phyloP scores from a whole-genome alignment of 2,888 invertebrate species.

The Acheta domesticus region DNA sequence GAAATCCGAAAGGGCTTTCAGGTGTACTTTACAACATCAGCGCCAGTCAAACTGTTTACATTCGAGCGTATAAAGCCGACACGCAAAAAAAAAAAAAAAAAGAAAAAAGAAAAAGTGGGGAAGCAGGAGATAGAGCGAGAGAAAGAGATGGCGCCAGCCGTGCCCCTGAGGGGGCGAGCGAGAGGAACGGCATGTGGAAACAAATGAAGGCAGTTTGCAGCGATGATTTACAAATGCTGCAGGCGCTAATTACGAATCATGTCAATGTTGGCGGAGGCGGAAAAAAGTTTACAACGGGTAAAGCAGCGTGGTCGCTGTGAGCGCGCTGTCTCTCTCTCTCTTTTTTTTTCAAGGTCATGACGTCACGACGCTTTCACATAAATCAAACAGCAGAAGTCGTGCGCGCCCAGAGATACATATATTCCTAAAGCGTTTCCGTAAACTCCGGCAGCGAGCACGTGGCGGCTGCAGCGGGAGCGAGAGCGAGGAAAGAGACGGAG shows the following conservation, averaged over 20 bases:
- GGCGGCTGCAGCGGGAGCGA: not conserved
- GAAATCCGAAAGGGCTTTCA: conserved; percentile 18
- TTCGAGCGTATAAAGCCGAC: conserved; percentile 18
- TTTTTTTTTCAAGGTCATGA: not conserved
- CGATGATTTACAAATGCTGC: conserved; percentile 7
- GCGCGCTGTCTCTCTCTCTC: not conserved
- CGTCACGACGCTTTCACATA: not conserved
- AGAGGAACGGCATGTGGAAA: not conserved
- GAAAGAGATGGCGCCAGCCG: not conserved
- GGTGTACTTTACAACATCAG: conserved; percentile 18
- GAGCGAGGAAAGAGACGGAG: not conserved
- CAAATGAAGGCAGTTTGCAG: conserved; percentile 2
- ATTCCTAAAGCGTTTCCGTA: conserved; percentile 9
- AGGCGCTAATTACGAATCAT: not conserved
- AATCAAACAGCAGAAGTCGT: not conserved
- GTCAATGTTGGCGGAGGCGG: not conserved
- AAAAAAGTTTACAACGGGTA: not conserved
- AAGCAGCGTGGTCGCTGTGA: not conserved
- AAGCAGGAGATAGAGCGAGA: not conserved
- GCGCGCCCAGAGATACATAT: not conserved
- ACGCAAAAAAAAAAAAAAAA: not conserved
- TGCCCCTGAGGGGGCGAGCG: too few species aligned
- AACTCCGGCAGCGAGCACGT: not conserved
- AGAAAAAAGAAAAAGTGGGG: not conserved
- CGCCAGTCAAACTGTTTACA: conserved; percentile 18